Conservation (phyloP, 2,797 vertebrate species). For the Bufotes viridis region DNA sequence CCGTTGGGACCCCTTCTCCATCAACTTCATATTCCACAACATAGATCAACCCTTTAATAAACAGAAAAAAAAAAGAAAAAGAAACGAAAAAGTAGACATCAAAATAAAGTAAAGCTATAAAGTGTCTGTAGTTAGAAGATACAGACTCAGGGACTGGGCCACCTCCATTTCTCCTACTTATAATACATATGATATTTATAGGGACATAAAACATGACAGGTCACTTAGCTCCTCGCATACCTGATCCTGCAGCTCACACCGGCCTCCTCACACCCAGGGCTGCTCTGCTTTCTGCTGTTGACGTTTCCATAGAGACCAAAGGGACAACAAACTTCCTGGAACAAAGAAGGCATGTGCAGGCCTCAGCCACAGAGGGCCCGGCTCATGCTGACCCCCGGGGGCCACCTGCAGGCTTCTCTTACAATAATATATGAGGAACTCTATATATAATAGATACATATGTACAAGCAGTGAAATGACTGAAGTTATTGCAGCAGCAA, state of each 20-base stretch:
- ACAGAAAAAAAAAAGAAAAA: too few species aligned
- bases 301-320: conserved; percentile 30
- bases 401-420: not conserved
- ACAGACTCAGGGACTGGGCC: too few species aligned
- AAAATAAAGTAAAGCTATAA: too few species aligned
- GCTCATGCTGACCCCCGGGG: not conserved
- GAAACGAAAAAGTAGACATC: too few species aligned
- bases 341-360: conserved; percentile 21
- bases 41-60: too few species aligned
- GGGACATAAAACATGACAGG: not conserved
- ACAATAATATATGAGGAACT: too few species aligned
- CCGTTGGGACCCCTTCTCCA: too few species aligned
- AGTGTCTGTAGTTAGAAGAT: too few species aligned
- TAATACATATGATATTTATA: too few species aligned
- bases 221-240: not conserved
- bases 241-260: not conserved
- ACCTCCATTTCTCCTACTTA: too few species aligned
- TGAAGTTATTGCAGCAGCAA: not conserved
- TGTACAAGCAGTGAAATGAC: not conserved
- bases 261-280: not conserved
- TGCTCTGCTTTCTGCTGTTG: not conserved
- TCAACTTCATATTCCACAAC: too few species aligned
- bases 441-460: not conserved
- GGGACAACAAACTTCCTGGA: conserved; percentile 44
- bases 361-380: not conserved